phyloP scores from a whole-genome alignment of 2,113 vertebrate species.

The Pithys albifrons region DNA sequence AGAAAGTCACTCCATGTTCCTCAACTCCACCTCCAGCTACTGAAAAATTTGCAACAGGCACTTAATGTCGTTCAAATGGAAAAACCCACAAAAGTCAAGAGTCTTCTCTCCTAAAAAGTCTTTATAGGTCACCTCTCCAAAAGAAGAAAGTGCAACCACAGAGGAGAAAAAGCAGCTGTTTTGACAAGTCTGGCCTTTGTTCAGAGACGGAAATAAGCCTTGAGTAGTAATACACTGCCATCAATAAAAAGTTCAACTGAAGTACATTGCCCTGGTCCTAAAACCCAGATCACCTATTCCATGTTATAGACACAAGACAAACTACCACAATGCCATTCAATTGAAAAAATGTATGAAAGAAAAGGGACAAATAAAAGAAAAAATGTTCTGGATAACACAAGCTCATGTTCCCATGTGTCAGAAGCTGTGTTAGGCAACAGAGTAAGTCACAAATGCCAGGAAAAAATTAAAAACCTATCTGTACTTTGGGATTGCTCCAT shows the following conservation, averaged over 20 bases:
- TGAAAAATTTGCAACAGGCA: neutral
- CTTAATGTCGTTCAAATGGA: neutral
- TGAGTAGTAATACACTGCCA: neutral
- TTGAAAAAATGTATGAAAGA: neutral
- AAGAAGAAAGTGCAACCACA: neutral
- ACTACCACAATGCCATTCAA: neutral
- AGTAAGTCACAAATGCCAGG: neutral
- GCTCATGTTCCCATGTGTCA: neutral
- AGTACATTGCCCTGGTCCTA: neutral
- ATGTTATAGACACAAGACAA: neutral
- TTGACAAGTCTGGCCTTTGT: conserved; percentile 15
- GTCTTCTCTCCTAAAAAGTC: neutral
- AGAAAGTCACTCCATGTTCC: neutral
- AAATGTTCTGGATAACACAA: neutral
- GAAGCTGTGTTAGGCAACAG: neutral
- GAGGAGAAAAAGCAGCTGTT: conserved; percentile 27
- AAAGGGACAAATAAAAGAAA: neutral
- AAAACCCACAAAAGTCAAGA: neutral
- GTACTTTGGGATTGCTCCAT: neutral
- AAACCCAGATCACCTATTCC: neutral
- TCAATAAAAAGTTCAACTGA: conserved; percentile 3
- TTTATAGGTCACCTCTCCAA: neutral
- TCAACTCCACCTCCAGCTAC: neutral
- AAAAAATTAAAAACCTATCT: neutral
- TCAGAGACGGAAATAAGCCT: conserved; percentile 28